A percentile compares a stretch with the other conserved stretches of the same genome.
Evolutionary conservation across 92 coral and sea anemone species (phyloP).

Genomic region (Pocillopora grandis): DNA sequence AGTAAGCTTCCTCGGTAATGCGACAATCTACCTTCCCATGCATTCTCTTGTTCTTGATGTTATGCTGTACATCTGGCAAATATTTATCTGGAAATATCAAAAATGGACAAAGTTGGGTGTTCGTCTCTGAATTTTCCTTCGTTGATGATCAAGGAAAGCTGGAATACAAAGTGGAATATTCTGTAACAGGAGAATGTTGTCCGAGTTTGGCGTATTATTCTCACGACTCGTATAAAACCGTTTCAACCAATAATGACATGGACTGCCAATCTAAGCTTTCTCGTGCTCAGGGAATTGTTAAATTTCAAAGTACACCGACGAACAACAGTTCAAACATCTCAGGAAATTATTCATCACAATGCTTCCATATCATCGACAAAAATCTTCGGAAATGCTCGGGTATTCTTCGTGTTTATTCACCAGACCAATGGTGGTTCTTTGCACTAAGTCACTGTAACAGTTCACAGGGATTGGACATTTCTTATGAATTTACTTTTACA

Average conservation of each 20-base stretch:
- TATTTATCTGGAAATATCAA: constrained; percentile 51
- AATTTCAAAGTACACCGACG: neutral
- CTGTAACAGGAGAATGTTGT: constrained; percentile 57
- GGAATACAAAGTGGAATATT: constrained; percentile 59
- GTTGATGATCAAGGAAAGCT: constrained; percentile 48
- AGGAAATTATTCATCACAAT: neutral
- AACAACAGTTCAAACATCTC: neutral
- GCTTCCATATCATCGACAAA: constrained; percentile 21
- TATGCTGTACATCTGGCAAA: constrained; percentile 34
- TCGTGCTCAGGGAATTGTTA: constrained; percentile 26
- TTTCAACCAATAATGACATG: constrained; percentile 53
- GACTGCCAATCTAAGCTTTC: constrained; percentile 55
- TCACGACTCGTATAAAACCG: constrained; percentile 57
- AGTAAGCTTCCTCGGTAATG: neutral
- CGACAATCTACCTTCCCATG: neutral
- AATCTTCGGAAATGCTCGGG: constrained; percentile 67
- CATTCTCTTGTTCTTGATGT: neutral
- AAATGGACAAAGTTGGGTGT: constrained; percentile 45
- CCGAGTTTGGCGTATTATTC: constrained; percentile 65
- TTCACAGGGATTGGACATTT: constrained; percentile 46
- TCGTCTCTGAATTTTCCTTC: constrained; percentile 64
- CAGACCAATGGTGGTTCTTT: constrained; percentile 69
- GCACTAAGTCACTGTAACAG: constrained; percentile 68
- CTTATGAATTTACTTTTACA: constrained; percentile 59
- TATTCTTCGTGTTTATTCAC: constrained; percentile 38